Evolutionary conservation across 2,888 invertebrate genomes (phyloP).

Genomic region (Latrodectus hesperus): DNA sequence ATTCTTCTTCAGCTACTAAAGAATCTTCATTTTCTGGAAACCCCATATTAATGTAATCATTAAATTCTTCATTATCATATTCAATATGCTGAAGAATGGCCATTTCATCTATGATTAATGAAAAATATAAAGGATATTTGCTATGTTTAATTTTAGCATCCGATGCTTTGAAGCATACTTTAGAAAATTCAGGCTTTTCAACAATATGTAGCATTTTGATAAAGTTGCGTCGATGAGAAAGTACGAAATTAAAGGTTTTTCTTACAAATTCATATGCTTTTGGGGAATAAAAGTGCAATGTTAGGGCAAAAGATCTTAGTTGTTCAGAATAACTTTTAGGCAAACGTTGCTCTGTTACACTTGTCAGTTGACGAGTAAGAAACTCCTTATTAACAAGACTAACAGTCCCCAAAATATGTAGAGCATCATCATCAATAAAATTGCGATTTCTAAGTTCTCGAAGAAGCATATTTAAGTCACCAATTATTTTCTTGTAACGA

Average conservation of each 20-base stretch:
- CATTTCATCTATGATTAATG: constrained; percentile 5
- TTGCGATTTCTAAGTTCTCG: neutral
- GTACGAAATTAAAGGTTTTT: neutral
- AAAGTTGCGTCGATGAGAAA: constrained; percentile 4
- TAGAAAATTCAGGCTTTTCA: neutral
- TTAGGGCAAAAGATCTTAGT: constrained; percentile 1
- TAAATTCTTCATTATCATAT: neutral
- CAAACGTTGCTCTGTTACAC: neutral
- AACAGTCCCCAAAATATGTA: neutral
- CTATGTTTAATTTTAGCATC: neutral
- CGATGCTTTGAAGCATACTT: neutral
- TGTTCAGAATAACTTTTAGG: neutral
- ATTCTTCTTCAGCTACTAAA: too few species aligned
- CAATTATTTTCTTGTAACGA: neutral
- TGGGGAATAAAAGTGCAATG: neutral
- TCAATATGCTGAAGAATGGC: constrained; percentile 7
- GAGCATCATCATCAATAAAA: neutral
- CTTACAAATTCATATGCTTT: too few species aligned
- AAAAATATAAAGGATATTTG: neutral
- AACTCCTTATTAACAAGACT: neutral
- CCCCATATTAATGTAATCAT: neutral
- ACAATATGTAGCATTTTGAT: neutral
- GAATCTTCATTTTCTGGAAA: too few species aligned
- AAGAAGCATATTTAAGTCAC: neutral
- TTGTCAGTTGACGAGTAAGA: neutral